A percentile compares a stretch with the other conserved stretches of the same genome.
Conservation (phyloP, 2,888 invertebrate genomes). For the Diploptera punctata region DNA sequence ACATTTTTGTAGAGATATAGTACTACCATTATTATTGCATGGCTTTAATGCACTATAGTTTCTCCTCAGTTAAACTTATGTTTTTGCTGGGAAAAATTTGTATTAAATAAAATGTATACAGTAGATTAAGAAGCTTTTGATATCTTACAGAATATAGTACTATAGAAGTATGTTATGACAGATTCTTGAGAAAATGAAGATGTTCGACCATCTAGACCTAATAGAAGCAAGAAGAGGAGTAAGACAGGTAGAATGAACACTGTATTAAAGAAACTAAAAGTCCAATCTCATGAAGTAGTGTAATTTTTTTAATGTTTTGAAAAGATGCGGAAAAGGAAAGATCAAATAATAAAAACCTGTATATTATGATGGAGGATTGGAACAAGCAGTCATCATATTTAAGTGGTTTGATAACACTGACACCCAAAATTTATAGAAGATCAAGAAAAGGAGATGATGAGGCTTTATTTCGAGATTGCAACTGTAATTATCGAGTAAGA, state of each 20-base stretch:
- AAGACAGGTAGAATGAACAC: background rate
- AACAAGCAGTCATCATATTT: background rate
- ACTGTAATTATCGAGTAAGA: no score
- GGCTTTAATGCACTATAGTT: background rate
- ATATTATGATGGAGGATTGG: background rate
- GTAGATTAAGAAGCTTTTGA: background rate
- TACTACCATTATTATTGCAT: no score
- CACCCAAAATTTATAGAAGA: no score
- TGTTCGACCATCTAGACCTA: background rate
- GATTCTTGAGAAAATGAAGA: background rate
- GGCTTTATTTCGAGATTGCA: no score
- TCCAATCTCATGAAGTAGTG: background rate
- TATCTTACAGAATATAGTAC: background rate
- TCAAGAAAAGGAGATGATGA: no score
- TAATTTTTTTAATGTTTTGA: background rate
- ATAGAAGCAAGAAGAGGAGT: background rate
- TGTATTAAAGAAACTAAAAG: background rate
- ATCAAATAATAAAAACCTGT: background rate
- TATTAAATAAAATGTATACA: background rate
- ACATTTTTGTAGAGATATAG: no score
- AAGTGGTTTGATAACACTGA: background rate
- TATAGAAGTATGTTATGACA: background rate
- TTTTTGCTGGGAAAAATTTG: background rate
- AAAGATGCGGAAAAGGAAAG: slow-evolving; percentile 1
- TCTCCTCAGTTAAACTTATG: slow-evolving; percentile 5